Base-by-base conservation (phyloP, 2,888 invertebrate species). In the Anorthoa munda region DNA sequence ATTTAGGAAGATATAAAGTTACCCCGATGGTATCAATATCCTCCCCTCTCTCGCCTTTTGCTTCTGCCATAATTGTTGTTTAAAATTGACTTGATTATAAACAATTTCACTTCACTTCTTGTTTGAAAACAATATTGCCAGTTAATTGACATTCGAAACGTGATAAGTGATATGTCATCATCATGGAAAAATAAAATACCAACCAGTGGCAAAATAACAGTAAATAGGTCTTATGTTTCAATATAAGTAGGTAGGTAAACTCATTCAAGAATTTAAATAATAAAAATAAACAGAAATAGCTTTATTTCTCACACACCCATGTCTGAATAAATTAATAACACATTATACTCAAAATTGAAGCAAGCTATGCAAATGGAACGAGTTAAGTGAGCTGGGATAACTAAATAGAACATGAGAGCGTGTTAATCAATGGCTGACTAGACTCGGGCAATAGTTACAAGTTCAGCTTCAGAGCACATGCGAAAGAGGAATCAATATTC, bases 21-120 rank as follows among this genome's bases (percentile, higher is more conserved):
- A 96, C 96, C 65, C 96, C 96, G 80, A 96, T 95, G n/a, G 94
- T 95, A 87, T 96, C 95, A 48, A 90, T 90, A 87, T 95, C 95
- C 83, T 96, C 96, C 2, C 92, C 91, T 5, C 86, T 90, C 87
- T 95, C 95, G 4, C 94, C 95, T 83, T 93, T 93, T 81, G 89
- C 88, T 87, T 94, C 94, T 31, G 91, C 53, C 80, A 79, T 71
- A 12, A 48, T 48, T 4, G 23, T 71, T 68, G 15, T 71, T 65
- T 70, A 55, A 59, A 26, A 64, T 55, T 58, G 5, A 21, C 45
- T 60, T n/a, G n/a, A 51, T 59, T 64, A 46, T 23, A 21, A 51
- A 46, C 31, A 21, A 46, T 63, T 64, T 78, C 26, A 45, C n/a
- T n/a, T n/a, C n/a, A n/a, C n/a, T n/a, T n/a, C n/a, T n/a, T n/a